Evolutionary conservation across 1,140 invertebrate species (phyloP).

Genomic region (Vanessa atalanta): DNA sequence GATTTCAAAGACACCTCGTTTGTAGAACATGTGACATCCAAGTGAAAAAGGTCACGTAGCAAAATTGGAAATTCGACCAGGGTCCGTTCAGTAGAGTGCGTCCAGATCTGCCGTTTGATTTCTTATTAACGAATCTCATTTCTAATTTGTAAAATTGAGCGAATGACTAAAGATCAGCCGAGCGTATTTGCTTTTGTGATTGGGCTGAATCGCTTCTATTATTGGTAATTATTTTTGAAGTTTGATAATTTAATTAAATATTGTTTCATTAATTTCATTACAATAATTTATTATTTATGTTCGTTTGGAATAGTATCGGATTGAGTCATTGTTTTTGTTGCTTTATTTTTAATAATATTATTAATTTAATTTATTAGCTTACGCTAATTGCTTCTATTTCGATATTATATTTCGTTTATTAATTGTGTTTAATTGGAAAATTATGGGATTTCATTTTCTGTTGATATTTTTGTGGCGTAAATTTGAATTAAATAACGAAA

Average conservation of each 20-base stretch:
- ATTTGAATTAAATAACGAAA: too few relatives aligned
- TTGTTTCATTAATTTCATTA: not conserved
- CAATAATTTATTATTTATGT: too few relatives aligned
- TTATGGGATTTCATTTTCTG: too few relatives aligned
- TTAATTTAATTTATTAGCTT: too few relatives aligned
- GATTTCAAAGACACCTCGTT: slow-evolving; percentile 79
- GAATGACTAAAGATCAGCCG: slow-evolving; percentile 16
- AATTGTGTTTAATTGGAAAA: too few relatives aligned
- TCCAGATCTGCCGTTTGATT: slow-evolving; percentile 60
- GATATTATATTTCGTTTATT: too few relatives aligned
- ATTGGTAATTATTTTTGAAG: not conserved
- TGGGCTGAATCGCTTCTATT: not conserved
- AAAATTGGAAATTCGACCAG: slow-evolving; percentile 69
- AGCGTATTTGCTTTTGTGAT: slow-evolving; percentile 7
- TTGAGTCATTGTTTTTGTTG: too few relatives aligned
- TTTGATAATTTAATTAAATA: not conserved
- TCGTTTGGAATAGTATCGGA: too few relatives aligned
- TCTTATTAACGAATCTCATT: slow-evolving; percentile 66
- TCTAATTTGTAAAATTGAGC: slow-evolving; percentile 40
- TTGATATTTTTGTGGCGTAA: too few relatives aligned
- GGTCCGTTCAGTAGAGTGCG: slow-evolving; percentile 35
- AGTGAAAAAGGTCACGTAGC: slow-evolving; percentile 76
- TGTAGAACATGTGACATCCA: slow-evolving; percentile 73
- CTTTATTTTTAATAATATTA: too few relatives aligned
- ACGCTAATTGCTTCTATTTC: too few relatives aligned